Base-by-base conservation (phyloP, 1,140 invertebrate species). In the Drosophila repleta region DNA sequence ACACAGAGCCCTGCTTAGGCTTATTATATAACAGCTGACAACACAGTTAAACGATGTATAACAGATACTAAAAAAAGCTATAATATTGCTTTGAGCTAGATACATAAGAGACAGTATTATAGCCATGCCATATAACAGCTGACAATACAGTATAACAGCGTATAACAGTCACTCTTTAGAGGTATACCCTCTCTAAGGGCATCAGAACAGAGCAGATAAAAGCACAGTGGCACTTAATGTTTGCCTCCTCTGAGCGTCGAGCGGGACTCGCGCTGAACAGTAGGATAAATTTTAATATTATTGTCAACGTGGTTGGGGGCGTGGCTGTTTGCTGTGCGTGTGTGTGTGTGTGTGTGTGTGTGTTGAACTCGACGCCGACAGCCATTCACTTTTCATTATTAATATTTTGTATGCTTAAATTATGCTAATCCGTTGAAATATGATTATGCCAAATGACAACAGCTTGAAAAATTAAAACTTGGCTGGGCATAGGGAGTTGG, bases 401-500 rank as follows among this genome's bases (percentile, higher is more conserved):
- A 89, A 88, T 88, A 84, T 85, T 80, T 82, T 66, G 74, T 53
- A 58, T 83, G 68, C 62, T 78, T 85, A 87, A 87, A 87, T 87
- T 88, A 88, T 88, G 83, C 83, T 88, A 88, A 88, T 88, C 84
- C 83, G 84, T 88, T 88, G 83, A 88, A 88, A 88, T 88, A 88
- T 88, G 83, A 88, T 88, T 89, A 88, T 88, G 83, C 79, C 83
- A 87, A 83, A 76, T 89, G 84, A 88, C 83, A 87, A 74, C 82
- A 69, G 82, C 71, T 85, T 72, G 83, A 76, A 78, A 78, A 70
- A 75, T 75, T 60, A 65, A 75, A 75, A 73, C n/a, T 48, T 55
- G 45, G 61, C 52, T 24, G 39, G 63, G 4, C 39, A 15, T 4
- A 51, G 46, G 15, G 13, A 4, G 6, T 4, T 29, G 29, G 17